Percentiles rank a stretch among this genome's conserved stretches.
These are phyloP conservation scores for Philereme transversata DNA, from an alignment of 2,888 invertebrate species.

Conservation along the genomic window DNA sequence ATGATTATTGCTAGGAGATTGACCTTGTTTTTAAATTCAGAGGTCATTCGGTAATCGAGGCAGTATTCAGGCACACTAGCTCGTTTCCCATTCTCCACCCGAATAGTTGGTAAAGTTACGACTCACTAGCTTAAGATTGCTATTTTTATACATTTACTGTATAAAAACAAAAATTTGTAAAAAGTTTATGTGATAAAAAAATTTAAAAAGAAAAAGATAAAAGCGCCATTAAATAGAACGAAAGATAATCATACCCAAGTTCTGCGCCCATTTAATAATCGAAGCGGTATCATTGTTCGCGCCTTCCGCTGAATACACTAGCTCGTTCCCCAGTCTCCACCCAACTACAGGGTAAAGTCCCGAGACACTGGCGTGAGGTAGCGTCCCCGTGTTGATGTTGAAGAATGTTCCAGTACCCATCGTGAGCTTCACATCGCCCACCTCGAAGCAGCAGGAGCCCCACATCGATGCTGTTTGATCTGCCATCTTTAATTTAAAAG, in stretches of 20 bases:
- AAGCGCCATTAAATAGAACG: no score
- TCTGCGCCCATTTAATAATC: constrained; percentile 93
- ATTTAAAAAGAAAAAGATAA: no score
- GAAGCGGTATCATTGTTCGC: constrained; percentile 95
- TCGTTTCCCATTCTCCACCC: no score
- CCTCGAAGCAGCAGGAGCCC: constrained; percentile 91
- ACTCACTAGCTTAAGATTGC: no score
- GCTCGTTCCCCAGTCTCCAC: constrained; percentile 85
- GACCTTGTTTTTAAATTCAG: no score
- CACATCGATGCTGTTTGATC: constrained; percentile 96
- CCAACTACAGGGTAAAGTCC: constrained; percentile 96
- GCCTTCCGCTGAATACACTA: constrained; percentile 92
- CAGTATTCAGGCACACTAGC: no score
- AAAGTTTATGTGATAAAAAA: no score
- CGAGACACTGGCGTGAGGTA: constrained; percentile 91
- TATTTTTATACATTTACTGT: no score
- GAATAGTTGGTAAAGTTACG: no score
- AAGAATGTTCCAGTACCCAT: constrained; percentile 97
- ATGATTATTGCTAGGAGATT: no score
- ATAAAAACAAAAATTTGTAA: no score
- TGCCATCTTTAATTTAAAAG: constrained; percentile 84
- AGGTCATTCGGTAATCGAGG: no score
- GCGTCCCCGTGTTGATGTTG: constrained; percentile 90
- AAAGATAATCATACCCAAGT: constrained; percentile 81
- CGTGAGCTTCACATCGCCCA: constrained; percentile 93